Conservation (phyloP, 2,888 invertebrate species). For the Boloria selene region DNA sequence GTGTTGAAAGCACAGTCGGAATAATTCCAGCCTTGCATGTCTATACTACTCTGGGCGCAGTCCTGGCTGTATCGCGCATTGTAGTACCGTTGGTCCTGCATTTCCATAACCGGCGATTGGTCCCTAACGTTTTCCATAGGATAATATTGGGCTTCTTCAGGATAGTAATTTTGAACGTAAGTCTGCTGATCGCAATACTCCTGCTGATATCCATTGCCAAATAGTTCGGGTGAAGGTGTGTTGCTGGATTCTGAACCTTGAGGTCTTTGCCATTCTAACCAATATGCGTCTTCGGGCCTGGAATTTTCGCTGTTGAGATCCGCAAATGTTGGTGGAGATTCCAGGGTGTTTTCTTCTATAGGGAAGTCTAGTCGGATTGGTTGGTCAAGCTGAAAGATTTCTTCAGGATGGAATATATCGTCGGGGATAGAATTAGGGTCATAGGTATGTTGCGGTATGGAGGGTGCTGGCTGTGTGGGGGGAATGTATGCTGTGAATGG, state of each 20-base stretch:
- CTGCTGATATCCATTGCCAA: constrained; percentile 67
- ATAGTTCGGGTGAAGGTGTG: constrained; percentile 81
- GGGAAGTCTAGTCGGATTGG: constrained; percentile 85
- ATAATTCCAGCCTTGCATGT: constrained; percentile 68
- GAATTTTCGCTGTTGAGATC: constrained; percentile 88
- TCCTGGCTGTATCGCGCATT: constrained; percentile 60
- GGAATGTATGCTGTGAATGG: constrained; percentile 62
- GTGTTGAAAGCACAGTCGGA: constrained; percentile 65
- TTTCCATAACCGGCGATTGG: constrained; percentile 59
- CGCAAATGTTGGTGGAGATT: constrained; percentile 87
- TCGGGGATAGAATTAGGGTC: constrained; percentile 84
- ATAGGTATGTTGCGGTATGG: constrained; percentile 73
- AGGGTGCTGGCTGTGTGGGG: constrained; percentile 53
- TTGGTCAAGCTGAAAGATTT: constrained; percentile 89
- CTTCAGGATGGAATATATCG: constrained; percentile 89
- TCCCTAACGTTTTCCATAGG: constrained; percentile 63
- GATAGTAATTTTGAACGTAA: constrained; percentile 67
- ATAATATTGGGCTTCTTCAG: constrained; percentile 73
- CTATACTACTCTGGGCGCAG: constrained; percentile 60
- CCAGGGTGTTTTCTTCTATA: constrained; percentile 73
- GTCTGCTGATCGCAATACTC: constrained; percentile 69
- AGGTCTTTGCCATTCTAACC: constrained; percentile 82
- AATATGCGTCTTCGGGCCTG: constrained; percentile 82
- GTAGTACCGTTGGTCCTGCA: constrained; percentile 68
- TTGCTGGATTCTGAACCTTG: constrained; percentile 79